Base-by-base conservation (phyloP, 2,888 invertebrate species). In the Cataglyphis livida region DNA sequence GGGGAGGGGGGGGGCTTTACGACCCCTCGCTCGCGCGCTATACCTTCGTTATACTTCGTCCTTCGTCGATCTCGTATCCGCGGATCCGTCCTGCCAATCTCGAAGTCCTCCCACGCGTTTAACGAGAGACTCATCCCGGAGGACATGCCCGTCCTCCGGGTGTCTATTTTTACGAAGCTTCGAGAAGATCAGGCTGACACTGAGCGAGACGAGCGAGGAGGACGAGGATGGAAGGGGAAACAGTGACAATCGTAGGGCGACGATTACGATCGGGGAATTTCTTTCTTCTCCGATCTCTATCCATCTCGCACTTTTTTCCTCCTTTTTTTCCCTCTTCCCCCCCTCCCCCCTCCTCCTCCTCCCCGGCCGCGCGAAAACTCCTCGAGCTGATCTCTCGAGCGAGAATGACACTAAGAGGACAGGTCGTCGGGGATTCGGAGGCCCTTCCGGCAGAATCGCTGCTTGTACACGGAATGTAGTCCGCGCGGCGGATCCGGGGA, bases 331-430 rank as follows among this genome's bases (percentile, higher is more conserved):
- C 25, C 1, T 81, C 28, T 57, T 0, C 25, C 1, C 1, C 25
- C 25, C 25, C 25, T 1, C 25, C 25, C 1, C 1, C 1, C 1
- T 1, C 25, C 0, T 1, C 25, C 1, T 62, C 25, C 25, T 25
- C 25, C 25, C 1, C 25, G 25, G 1, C 1, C 62, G 15, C 70
- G n/a, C 64, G 62, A 59, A 65, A 64, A 35, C 68, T 70, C 76
- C 54, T 35, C 59, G 70, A 28, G 61, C 61, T 74, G 81, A 84
- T 84, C 78, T 78, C 81, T 62, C 54, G 59, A 35, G 61, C 62
- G 81, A 70, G 70, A 74, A 81, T 73, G 81, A 84, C 81, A 68
- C 74, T 84, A 84, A 84, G 84, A 84, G 73, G 84, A 84, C 84
- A 84, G 73, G 62, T 81, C 61, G 79, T 71, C 79, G 51, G 61